These are phyloP conservation scores for Anadara kagoshimensis DNA, from an alignment of 1,140 invertebrate species.

Conservation along the genomic window DNA sequence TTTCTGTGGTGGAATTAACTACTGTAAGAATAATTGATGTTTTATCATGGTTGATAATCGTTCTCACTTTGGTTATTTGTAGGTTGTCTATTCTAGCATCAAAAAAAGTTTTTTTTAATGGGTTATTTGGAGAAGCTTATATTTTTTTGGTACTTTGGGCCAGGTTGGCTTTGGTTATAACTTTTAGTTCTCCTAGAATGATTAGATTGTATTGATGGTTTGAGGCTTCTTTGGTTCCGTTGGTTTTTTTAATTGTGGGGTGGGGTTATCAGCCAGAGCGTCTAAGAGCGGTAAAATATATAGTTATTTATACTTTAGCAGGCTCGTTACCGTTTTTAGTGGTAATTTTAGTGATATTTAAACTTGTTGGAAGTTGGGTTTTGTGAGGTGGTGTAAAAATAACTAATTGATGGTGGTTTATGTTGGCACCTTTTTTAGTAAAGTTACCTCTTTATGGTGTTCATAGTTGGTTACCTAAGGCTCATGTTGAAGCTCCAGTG, in stretches of 20 bases:
- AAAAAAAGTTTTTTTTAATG: too few relatives aligned
- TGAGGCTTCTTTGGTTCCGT: not conserved
- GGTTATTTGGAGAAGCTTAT: not conserved
- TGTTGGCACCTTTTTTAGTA: conserved; percentile 73
- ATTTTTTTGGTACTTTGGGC: not conserved
- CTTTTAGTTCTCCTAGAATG: not conserved
- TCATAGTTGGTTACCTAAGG: conserved; percentile 83
- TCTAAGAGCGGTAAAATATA: not conserved
- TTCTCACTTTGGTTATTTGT: too few relatives aligned
- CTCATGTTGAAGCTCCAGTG: conserved; percentile 84
- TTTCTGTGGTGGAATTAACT: too few relatives aligned
- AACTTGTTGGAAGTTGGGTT: too few relatives aligned
- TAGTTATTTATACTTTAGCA: not conserved
- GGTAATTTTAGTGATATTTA: too few relatives aligned
- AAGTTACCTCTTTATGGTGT: conserved; percentile 82
- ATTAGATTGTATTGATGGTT: not conserved
- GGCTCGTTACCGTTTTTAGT: not conserved
- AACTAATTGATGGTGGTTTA: too few relatives aligned
- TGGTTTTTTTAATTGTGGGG: not conserved
- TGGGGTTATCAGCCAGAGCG: conserved; percentile 1
- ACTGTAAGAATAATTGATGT: too few relatives aligned
- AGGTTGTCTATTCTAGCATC: too few relatives aligned
- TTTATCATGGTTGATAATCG: too few relatives aligned
- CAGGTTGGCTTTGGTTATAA: not conserved
- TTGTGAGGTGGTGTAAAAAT: too few relatives aligned